phyloP scores from a whole-genome alignment of 1,140 invertebrate species.

The Drosophila sturtevanti region DNA sequence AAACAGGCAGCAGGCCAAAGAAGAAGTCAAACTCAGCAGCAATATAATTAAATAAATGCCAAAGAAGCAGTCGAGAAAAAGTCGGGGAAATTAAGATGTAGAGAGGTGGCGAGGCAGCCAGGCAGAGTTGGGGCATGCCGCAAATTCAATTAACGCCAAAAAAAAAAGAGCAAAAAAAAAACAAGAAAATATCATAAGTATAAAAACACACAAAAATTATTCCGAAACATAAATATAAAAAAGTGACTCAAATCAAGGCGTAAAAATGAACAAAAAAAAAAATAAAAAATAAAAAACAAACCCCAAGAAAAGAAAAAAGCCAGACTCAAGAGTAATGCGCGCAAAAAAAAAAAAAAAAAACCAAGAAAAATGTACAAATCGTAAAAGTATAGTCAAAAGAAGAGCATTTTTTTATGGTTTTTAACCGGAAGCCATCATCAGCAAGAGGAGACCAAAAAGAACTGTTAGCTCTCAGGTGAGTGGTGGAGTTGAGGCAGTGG shows the following conservation, averaged over 20 bases:
- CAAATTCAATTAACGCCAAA: conserved; percentile 72
- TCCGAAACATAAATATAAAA: conserved; percentile 35
- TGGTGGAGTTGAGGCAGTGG: not conserved
- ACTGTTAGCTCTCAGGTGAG: conserved; percentile 28
- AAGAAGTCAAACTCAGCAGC: conserved; percentile 32
- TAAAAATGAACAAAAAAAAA: conserved; percentile 46
- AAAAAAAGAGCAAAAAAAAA: conserved; percentile 50
- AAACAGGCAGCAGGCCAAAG: conserved; percentile 20
- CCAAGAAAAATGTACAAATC: not conserved
- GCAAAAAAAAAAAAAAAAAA: not conserved
- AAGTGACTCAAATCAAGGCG: conserved; percentile 32
- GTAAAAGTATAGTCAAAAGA: conserved; percentile 43
- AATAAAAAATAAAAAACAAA: conserved; percentile 33
- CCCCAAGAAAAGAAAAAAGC: conserved; percentile 27
- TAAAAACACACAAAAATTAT: conserved; percentile 43
- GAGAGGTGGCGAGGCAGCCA: not conserved
- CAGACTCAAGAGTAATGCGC: not conserved
- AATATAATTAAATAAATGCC: conserved; percentile 75
- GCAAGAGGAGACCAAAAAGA: conserved; percentile 13
- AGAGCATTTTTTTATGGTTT: conserved; percentile 63
- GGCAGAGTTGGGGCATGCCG: conserved; percentile 28
- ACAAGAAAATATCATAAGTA: conserved; percentile 27
- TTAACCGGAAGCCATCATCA: conserved; percentile 55
- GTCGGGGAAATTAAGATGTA: not conserved
- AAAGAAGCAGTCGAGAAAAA: conserved; percentile 17